Percentiles rank a stretch among this genome's conserved stretches.
Conservation (phyloP, 2,888 invertebrate genomes). For the Ormyrus labotus region DNA sequence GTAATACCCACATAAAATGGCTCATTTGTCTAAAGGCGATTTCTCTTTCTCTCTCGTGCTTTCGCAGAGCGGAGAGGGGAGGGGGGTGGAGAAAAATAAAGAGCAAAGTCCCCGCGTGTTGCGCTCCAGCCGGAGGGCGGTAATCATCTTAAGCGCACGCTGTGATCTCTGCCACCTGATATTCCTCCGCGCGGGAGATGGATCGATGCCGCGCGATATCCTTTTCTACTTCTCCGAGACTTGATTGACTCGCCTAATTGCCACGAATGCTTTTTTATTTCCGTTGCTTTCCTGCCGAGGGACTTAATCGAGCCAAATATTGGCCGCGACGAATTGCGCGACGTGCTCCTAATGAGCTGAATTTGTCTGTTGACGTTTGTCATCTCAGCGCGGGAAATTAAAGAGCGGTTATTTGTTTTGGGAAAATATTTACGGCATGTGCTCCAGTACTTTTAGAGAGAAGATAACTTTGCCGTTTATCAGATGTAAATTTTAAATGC, state of each 20-base stretch:
- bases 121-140: constrained; percentile 64
- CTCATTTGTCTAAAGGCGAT: constrained; percentile 75
- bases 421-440: too few relatives aligned
- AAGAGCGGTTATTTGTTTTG: constrained; percentile 30
- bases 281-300: background rate
- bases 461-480: too few relatives aligned
- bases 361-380: constrained; percentile 47
- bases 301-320: constrained; percentile 40
- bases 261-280: constrained; percentile 24
- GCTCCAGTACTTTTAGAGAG: too few relatives aligned
- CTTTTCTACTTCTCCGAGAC: background rate
- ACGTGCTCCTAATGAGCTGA: constrained; percentile 14
- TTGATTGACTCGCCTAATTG: constrained; percentile 56
- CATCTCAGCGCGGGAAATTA: constrained; percentile 37
- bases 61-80: constrained; percentile 30
- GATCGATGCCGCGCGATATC: constrained; percentile 23
- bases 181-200: constrained; percentile 59
- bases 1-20: constrained; percentile 74
- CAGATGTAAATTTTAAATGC: too few relatives aligned
- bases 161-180: constrained; percentile 67
- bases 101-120: constrained; percentile 47
- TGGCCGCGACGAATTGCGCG: background rate
- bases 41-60: constrained; percentile 64
- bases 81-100: constrained; percentile 54
- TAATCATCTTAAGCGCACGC: constrained; percentile 73